A percentile compares a stretch with the other conserved stretches of the same genome.
Evolutionary conservation across 2,113 vertebrate genomes (phyloP).

Genomic region (Merops nubicus): DNA sequence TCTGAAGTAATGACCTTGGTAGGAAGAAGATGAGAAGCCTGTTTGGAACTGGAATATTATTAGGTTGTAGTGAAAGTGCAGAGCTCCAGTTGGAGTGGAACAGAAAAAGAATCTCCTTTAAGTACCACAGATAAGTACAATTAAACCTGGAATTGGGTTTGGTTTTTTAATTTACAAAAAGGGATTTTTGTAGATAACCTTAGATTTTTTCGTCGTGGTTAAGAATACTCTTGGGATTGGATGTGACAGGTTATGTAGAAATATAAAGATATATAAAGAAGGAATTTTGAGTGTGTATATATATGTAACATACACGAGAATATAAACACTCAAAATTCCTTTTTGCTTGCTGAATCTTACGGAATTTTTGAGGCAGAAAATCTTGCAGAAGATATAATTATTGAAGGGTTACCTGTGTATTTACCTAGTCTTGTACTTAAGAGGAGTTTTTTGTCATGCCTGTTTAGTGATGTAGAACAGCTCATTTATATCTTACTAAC

Average conservation of each 20-base stretch:
- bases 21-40: not conserved
- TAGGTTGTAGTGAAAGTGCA: not conserved
- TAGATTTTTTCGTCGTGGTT: not conserved
- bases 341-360: not conserved
- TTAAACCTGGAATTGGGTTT: not conserved
- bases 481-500: not conserved
- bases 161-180: too few relatives aligned
- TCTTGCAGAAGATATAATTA: not conserved
- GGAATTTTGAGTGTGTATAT: too few relatives aligned
- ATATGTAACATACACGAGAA: too few relatives aligned
- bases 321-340: not conserved
- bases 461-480: not conserved
- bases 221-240: not conserved
- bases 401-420: not conserved
- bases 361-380: not conserved
- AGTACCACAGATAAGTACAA: not conserved
- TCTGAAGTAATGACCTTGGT: not conserved
- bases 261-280: too few relatives aligned
- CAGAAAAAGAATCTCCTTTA: not conserved
- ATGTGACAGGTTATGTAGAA: not conserved
- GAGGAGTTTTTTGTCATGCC: not conserved
- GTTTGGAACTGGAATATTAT: not conserved
- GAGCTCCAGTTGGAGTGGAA: not conserved
- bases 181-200: not conserved
- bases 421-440: not conserved